Conservation (phyloP, 2,888 invertebrate genomes). For the Melinopterus prodromus region DNA sequence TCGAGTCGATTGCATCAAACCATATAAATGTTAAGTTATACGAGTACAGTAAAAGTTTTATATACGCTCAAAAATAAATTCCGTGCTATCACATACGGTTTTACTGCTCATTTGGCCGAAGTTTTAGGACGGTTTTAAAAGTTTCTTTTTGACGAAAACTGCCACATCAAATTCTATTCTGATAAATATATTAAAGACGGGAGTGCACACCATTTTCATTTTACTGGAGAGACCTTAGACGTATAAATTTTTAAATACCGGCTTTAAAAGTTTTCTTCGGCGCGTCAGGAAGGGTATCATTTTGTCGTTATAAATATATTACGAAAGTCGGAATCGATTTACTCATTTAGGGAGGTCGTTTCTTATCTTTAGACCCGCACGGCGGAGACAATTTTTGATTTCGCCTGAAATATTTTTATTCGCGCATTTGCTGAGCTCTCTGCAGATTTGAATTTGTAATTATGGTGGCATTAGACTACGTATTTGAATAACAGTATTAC, state of each 20-base stretch:
- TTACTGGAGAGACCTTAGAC: background rate
- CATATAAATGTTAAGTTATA: background rate
- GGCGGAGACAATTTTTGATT: background rate
- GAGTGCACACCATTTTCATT: background rate
- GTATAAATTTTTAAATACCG: background rate
- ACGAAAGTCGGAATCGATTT: slow-evolving; percentile 21
- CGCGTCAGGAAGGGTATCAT: slow-evolving; percentile 7
- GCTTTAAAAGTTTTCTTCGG: background rate
- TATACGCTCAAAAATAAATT: background rate
- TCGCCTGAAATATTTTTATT: background rate
- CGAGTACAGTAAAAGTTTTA: background rate
- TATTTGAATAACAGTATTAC: too few relatives aligned
- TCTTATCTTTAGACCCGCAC: slow-evolving; percentile 14
- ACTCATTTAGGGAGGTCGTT: slow-evolving; percentile 15
- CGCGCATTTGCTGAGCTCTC: background rate
- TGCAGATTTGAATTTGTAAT: background rate
- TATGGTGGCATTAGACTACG: too few relatives aligned
- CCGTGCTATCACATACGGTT: background rate
- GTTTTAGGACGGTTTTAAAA: background rate
- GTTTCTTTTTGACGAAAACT: background rate
- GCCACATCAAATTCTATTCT: background rate
- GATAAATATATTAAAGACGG: background rate
- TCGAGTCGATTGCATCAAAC: background rate
- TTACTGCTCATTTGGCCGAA: background rate
- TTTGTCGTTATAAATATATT: slow-evolving; percentile 15